Conservation (phyloP, 2,888 invertebrate species). For the Rhodophaea formosa region DNA sequence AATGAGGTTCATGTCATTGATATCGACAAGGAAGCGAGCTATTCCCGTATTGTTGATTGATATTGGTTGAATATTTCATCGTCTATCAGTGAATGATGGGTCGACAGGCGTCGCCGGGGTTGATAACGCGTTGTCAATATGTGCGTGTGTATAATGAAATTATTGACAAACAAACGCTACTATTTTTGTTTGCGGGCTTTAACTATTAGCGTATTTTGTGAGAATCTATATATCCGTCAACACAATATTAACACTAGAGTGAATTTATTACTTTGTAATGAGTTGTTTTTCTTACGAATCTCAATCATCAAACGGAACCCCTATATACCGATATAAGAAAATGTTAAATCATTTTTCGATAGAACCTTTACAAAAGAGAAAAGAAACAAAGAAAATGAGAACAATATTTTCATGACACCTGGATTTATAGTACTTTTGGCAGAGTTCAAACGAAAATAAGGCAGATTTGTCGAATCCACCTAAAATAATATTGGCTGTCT, state of each 20-base stretch:
- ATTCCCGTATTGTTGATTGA: background rate
- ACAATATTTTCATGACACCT: constrained; percentile 8
- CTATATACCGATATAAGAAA: background rate
- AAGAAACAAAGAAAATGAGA: background rate
- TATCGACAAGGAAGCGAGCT: background rate
- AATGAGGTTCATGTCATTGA: background rate
- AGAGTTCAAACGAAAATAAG: constrained; percentile 11
- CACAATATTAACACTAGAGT: background rate
- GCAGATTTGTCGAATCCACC: constrained; percentile 9
- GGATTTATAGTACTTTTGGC: constrained; percentile 2
- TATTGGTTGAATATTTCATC: background rate
- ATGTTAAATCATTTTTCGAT: background rate
- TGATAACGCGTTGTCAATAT: background rate
- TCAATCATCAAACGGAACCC: background rate
- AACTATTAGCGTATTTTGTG: too few relatives aligned
- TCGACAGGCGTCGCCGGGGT: background rate
- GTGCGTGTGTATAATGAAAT: background rate
- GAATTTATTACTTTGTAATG: background rate
- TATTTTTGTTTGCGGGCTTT: too few relatives aligned
- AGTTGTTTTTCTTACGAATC: background rate
- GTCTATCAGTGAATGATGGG: background rate
- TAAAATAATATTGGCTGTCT: constrained; percentile 7
- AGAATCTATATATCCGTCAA: too few relatives aligned
- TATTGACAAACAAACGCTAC: background rate
- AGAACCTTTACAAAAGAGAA: background rate